Conservation (phyloP, 2,113 vertebrate genomes). For the Suricata suricatta region DNA sequence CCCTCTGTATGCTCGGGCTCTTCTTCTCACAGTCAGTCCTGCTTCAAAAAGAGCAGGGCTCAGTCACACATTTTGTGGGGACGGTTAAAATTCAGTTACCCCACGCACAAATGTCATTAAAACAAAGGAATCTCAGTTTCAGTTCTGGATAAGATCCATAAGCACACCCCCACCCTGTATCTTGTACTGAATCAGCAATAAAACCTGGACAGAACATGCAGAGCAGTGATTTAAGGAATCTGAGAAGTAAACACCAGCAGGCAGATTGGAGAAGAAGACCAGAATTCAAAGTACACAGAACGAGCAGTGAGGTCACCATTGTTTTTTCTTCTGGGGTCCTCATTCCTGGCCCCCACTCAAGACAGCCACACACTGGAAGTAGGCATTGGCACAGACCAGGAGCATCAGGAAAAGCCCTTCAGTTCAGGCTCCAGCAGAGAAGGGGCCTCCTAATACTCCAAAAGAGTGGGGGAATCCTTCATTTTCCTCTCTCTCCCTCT, state of each 20-base stretch:
- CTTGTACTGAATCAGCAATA: neutral
- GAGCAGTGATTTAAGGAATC: neutral
- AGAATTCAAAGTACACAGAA: neutral
- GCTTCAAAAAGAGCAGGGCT: neutral
- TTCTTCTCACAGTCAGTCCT: neutral
- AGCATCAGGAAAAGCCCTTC: neutral
- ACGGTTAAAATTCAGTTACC: neutral
- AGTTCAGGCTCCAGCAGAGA: neutral
- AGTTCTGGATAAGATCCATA: neutral
- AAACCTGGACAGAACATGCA: neutral
- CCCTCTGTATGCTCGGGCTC: neutral
- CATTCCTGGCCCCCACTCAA: accelerated
- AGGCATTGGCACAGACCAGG: neutral
- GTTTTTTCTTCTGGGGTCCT: neutral
- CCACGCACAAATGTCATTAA: neutral
- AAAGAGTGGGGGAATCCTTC: neutral
- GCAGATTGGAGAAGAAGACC: neutral
- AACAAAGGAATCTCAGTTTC: neutral
- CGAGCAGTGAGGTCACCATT: neutral
- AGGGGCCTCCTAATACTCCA: no score
- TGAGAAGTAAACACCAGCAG: constrained; percentile 29
- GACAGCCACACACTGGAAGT: neutral
- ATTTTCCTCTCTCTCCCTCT: no score
- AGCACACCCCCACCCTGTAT: neutral
- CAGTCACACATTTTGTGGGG: neutral